These are phyloP conservation scores for Nixonia krombeini DNA, from an alignment of 1,140 invertebrate species.

Conservation along the genomic window DNA sequence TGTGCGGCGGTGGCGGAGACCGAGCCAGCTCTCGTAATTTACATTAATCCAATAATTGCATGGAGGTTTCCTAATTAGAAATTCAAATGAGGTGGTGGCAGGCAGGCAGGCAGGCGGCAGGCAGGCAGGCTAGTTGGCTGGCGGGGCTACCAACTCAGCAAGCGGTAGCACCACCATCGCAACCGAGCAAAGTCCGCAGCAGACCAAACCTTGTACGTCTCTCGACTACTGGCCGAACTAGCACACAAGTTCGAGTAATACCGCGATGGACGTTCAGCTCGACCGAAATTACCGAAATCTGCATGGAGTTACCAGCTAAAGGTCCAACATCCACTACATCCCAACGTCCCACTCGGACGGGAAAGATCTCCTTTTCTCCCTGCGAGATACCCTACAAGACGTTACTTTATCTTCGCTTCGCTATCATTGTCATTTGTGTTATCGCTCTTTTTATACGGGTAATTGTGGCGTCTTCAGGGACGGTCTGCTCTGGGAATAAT, in stretches of 20 bases:
- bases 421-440: too few species aligned
- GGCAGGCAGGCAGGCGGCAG: too few species aligned
- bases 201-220: conserved; percentile 42
- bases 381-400: too few species aligned
- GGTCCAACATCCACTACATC: conserved; percentile 16
- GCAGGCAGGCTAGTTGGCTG: conserved; percentile 56
- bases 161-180: conserved; percentile 59
- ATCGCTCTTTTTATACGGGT: too few species aligned
- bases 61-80: conserved; percentile 92
- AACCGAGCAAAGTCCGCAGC: conserved; percentile 64
- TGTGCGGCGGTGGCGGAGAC: conserved; percentile 71
- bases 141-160: conserved; percentile 71
- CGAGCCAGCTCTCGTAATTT: conserved; percentile 87
- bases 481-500: too few species aligned
- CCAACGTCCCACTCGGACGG: too few species aligned
- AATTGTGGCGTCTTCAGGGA: too few species aligned
- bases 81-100: conserved; percentile 89
- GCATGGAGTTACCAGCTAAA: conserved; percentile 52
- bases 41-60: conserved; percentile 95
- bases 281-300: conserved; percentile 65
- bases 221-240: conserved; percentile 45
- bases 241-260: conserved; percentile 60
- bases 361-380: too few species aligned
- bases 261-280: conserved; percentile 60
- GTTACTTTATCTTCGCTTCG: conserved; percentile 9